A percentile compares a stretch with the other conserved stretches of the same genome.
Conservation (phyloP, 1,140 invertebrate genomes). For the Dermatophagoides farinae region DNA sequence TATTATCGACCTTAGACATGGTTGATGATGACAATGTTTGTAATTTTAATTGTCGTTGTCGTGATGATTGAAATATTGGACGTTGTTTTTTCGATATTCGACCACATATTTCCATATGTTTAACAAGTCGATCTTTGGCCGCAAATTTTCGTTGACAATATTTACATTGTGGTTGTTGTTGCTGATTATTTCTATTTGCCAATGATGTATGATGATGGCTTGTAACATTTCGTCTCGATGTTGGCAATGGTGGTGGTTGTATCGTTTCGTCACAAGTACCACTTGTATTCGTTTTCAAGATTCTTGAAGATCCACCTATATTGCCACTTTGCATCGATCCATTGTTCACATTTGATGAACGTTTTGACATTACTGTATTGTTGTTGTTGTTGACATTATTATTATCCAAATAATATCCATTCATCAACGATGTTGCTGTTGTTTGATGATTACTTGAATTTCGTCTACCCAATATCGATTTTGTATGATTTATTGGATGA, state of each 20-base stretch:
- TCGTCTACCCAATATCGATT: no score
- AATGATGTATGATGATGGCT: no score
- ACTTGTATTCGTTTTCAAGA: not conserved
- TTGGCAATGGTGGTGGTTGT: not conserved
- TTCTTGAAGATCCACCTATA: not conserved
- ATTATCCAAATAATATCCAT: no score
- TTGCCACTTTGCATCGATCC: not conserved
- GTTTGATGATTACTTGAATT: not conserved
- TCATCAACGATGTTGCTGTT: not conserved
- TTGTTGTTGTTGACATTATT: no score
- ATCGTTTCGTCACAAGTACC: not conserved
- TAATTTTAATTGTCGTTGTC: not conserved
- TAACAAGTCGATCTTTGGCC: not conserved
- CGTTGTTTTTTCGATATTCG: not conserved
- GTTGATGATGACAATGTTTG: no score
- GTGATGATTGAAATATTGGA: not conserved
- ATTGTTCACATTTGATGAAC: not conserved
- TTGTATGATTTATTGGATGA: no score
- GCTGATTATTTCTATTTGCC: not conserved
- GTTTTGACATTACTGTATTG: no score
- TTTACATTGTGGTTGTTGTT: not conserved
- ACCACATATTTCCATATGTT: conserved; percentile 2
- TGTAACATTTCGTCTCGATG: not conserved
- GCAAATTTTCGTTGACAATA: conserved; percentile 5
- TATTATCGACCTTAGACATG: no score